These are phyloP conservation scores for Notothenia coriiceps DNA, from an alignment of 2,113 vertebrate species.

Conservation along the genomic window DNA sequence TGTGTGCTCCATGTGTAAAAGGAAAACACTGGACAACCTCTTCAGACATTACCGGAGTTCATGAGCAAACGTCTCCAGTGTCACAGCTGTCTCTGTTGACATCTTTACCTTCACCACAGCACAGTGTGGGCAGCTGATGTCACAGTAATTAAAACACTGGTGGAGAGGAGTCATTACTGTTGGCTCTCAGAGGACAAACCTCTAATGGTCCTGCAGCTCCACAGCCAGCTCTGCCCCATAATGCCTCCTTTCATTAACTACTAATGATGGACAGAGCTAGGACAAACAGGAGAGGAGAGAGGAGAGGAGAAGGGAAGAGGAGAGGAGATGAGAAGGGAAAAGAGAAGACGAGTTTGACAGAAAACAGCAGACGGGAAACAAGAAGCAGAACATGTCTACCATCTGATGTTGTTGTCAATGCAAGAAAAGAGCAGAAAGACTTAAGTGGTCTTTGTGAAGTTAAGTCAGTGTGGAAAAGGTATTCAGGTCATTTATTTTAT, in stretches of 20 bases:
- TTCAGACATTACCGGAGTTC: no score
- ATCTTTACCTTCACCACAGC: slow-evolving; percentile 41
- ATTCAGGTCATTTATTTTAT: no score
- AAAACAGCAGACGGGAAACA: slow-evolving; percentile 25
- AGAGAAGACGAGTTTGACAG: slow-evolving; percentile 30
- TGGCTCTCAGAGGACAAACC: slow-evolving; percentile 56
- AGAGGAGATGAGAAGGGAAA: slow-evolving; percentile 25
- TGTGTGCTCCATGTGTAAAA: no score
- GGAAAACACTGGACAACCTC: no score
- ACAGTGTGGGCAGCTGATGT: slow-evolving; percentile 57
- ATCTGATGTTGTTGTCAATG: neutral
- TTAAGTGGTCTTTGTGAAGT: neutral
- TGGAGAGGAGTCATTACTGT: slow-evolving; percentile 56
- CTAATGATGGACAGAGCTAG: slow-evolving; percentile 60
- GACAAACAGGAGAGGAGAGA: slow-evolving; percentile 45
- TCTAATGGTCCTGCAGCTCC: slow-evolving; percentile 53
- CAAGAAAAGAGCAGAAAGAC: neutral
- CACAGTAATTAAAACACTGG: slow-evolving; percentile 73
- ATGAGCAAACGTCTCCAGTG: neutral
- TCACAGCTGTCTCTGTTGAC: slow-evolving; percentile 16
- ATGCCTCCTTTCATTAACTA: slow-evolving; percentile 73
- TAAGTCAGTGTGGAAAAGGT: neutral
- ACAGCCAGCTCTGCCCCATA: slow-evolving; percentile 70
- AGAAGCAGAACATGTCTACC: slow-evolving; percentile 9
- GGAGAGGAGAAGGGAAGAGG: no score